Evolutionary conservation across 2,113 vertebrate genomes (phyloP).

Genomic region (Melospiza melodia): DNA sequence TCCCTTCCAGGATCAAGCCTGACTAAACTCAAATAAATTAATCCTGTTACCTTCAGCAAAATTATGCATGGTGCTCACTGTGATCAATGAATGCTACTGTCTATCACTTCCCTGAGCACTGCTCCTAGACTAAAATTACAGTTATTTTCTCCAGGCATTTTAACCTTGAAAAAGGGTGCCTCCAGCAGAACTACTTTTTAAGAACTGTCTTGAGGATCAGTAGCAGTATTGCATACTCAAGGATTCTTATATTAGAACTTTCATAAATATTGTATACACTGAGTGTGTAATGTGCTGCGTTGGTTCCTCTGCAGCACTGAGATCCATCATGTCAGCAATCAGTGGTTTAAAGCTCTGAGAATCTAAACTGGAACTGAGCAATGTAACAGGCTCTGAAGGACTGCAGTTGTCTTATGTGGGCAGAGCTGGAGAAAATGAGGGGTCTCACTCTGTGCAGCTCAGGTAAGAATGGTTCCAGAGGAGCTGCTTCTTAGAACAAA

Average conservation of each 20-base stretch:
- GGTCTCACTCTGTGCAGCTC: background rate
- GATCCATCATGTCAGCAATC: background rate
- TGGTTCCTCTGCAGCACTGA: conserved; percentile 1
- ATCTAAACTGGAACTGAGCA: background rate
- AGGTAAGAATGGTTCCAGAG: background rate
- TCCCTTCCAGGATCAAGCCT: background rate
- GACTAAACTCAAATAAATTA: background rate
- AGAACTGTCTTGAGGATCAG: background rate
- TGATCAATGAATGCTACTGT: background rate
- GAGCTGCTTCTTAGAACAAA: background rate
- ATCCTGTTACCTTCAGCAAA: background rate
- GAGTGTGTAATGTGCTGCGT: background rate
- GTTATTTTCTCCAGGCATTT: background rate
- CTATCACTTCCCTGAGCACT: background rate
- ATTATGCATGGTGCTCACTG: background rate
- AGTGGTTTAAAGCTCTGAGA: background rate
- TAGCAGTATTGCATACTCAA: background rate
- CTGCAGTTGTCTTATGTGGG: background rate
- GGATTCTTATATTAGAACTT: background rate
- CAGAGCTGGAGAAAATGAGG: background rate
- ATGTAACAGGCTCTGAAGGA: background rate
- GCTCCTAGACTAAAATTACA: background rate
- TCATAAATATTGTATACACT: conserved; percentile 14
- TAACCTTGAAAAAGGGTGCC: background rate
- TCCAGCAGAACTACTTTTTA: background rate